A percentile compares a stretch with the other conserved stretches of the same genome.
Evolutionary conservation across 2,113 vertebrate genomes (phyloP).

Genomic region (Spheniscus mendiculus): DNA sequence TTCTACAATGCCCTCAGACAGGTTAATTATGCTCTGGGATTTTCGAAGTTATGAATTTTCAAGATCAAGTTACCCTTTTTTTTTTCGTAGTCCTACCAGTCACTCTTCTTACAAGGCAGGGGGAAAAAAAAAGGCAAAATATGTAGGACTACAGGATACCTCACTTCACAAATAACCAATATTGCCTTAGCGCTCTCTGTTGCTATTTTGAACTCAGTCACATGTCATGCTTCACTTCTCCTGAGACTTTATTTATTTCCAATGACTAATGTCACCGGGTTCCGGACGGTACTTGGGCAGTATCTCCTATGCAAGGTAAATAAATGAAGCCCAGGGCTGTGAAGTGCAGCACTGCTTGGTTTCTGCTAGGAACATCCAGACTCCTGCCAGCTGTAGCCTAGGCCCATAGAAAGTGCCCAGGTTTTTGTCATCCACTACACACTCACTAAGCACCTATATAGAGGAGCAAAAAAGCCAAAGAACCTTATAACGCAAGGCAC

Average conservation of each 20-base stretch:
- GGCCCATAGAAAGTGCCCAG: not conserved
- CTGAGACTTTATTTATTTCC: not conserved
- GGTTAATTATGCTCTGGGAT: not conserved
- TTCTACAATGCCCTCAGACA: slow-evolving; percentile 3
- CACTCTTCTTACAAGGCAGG: not conserved
- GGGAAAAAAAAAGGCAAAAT: not conserved
- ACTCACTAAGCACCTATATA: not conserved
- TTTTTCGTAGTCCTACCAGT: not conserved
- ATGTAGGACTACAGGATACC: not conserved
- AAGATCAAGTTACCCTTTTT: not conserved
- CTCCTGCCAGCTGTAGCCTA: not conserved
- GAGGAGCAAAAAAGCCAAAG: not conserved
- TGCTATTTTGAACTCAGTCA: not conserved
- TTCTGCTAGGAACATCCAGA: not conserved
- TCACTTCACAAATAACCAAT: not conserved
- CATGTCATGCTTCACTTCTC: not conserved
- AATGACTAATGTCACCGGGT: not conserved
- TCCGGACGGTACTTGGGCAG: not conserved
- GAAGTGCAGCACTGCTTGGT: not conserved
- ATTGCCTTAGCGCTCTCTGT: not conserved
- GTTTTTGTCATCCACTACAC: not conserved
- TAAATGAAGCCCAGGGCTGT: not conserved
- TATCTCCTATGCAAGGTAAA: not conserved
- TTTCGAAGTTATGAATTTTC: not conserved
- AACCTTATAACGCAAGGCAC: not conserved